Base-by-base conservation (phyloP, 2,888 invertebrate species). In the Hypolimnas misippus region DNA sequence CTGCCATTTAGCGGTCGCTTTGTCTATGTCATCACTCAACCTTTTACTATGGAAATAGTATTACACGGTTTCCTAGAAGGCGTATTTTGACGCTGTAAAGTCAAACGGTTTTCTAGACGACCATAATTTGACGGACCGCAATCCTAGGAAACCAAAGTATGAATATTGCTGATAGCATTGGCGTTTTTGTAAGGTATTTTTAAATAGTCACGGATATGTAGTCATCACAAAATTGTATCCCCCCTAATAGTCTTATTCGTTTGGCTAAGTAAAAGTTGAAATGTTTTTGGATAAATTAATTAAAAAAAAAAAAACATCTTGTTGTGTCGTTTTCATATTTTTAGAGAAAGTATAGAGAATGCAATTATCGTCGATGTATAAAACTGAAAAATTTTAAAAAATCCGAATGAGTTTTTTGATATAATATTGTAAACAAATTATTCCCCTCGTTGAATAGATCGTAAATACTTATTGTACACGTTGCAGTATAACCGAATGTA, bases 261-360 rank as follows among this genome's bases (percentile, higher is more conserved):
- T 86, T 73, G 83, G 83, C 83, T 86, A 84, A 83, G 85, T 79
- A 14, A 56, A 83, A 71, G 77, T 84, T 82, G 79, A 83, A 84
- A 78, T 82, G 81, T 82, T 87, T 81, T 75, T 82, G n/a, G 29
- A 49, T 82, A 52, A 35, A 19, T 33, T n/a, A n/a, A n/a, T n/a
- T n/a, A n/a, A n/a, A n/a, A n/a, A 35, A 52, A 75, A 69, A 70
- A 74, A 80, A 84, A 83, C 83, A 85, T 85, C 84, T 84, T 87
- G 89, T 91, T 88, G 88, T 87, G 85, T 87, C 89, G 87, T 89
- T 89, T 86, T 86, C 84, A 89, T 88, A 89, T 87, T 87, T 89
- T 87, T 88, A 89, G 87, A 83, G 76, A 83, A 81, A 82, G 73
- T 83, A 81, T 83, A 84, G 73, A 12, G 17, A 67, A 86, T 84